phyloP scores from a whole-genome alignment of 2,113 vertebrate genomes.

The Petrocephalus microphthalmus region DNA sequence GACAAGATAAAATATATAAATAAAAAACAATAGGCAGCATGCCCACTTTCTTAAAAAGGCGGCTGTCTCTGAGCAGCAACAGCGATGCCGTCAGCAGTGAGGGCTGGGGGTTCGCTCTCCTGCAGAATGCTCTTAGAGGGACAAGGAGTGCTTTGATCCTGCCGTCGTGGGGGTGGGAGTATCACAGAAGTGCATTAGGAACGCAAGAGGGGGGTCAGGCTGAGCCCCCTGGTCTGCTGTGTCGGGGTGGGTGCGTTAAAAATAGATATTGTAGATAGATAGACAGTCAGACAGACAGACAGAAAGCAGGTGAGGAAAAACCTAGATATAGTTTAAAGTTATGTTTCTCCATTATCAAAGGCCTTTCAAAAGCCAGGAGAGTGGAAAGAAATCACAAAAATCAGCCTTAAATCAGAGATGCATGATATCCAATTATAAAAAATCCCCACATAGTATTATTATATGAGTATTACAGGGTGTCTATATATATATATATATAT shows the following conservation, averaged over 20 bases:
- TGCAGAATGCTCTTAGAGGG: constrained; percentile 33
- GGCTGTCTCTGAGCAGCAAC: constrained; percentile 29
- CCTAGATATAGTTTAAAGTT: not conserved
- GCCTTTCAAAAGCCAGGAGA: not conserved
- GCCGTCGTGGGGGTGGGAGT: constrained; percentile 14
- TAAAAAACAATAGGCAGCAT: constrained; percentile 22
- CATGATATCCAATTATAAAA: no score
- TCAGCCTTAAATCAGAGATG: not conserved
- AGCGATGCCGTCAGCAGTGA: not conserved
- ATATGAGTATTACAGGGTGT: no score
- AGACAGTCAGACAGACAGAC: not conserved
- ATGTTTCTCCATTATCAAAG: not conserved
- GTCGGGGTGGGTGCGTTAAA: not conserved
- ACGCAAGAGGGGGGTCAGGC: not conserved
- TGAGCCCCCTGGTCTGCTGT: not conserved
- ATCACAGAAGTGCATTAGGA: constrained; percentile 37
- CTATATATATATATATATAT: no score
- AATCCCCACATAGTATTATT: no score
- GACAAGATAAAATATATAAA: constrained; percentile 21
- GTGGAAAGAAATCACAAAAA: no score
- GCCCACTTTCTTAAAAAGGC: constrained; percentile 38
- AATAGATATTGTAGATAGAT: not conserved
- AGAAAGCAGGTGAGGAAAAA: not conserved
- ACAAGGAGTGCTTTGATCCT: constrained; percentile 47
- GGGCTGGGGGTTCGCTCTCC: not conserved